phyloP scores from a whole-genome alignment of 2,888 invertebrate genomes.

The Brachyptera putata region DNA sequence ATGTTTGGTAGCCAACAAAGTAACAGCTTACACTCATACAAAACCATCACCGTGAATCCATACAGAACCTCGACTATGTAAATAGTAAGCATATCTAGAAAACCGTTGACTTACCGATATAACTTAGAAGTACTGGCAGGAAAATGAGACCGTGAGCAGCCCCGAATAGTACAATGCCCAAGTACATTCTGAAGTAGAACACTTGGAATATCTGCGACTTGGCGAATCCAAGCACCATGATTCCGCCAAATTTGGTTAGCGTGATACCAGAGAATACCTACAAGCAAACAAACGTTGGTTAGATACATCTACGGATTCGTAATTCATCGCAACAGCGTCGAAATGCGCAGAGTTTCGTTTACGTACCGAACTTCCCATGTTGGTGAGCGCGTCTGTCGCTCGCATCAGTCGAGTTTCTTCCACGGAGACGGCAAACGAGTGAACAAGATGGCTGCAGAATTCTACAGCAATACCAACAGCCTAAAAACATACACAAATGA shows the following conservation, averaged over 20 bases:
- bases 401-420: conserved; percentile 66
- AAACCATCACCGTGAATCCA: no score
- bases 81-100: no score
- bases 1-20: no score
- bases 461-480: conserved; percentile 97
- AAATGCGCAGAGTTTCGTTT: background rate
- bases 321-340: no score
- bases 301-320: no score
- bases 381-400: conserved; percentile 76
- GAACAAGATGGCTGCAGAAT: conserved; percentile 96
- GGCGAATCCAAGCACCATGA: conserved; percentile 93
- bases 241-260: conserved; percentile 95
- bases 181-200: conserved; percentile 96
- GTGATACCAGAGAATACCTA: conserved; percentile 93
- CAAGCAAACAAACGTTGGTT: conserved; percentile 1
- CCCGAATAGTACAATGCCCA: conserved; percentile 95
- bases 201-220: conserved; percentile 96
- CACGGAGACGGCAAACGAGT: conserved; percentile 81
- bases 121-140: conserved; percentile 94
- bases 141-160: conserved; percentile 97
- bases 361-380: conserved; percentile 87
- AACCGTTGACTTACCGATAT: conserved; percentile 83
- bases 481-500: conserved; percentile 45
- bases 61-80: no score
- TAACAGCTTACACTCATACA: no score